These are phyloP conservation scores for Spisula solida DNA, from an alignment of 2,888 invertebrate species.

Conservation along the genomic window DNA sequence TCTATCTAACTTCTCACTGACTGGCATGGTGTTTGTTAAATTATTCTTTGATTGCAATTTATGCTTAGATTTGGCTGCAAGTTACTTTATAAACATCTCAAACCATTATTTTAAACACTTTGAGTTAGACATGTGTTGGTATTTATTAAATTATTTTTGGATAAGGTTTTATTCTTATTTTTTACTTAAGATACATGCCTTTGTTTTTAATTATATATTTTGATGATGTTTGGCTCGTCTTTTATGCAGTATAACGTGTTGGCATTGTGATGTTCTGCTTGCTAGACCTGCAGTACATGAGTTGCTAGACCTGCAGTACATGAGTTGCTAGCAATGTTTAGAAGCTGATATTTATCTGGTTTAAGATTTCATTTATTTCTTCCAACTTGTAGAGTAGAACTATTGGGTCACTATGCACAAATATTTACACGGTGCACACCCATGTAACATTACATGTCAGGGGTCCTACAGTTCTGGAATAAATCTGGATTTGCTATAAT, in stretches of 20 bases:
- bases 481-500: too few relatives aligned
- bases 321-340: background rate
- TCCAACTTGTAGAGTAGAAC: too few relatives aligned
- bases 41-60: background rate
- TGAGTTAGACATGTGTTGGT: too few relatives aligned
- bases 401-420: too few relatives aligned
- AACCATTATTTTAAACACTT: too few relatives aligned
- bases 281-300: background rate
- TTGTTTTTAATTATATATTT: background rate
- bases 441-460: too few relatives aligned
- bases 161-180: background rate
- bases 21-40: background rate
- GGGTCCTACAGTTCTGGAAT: too few relatives aligned
- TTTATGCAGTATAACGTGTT: background rate
- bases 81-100: background rate
- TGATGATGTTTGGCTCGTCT: background rate
- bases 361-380: too few relatives aligned
- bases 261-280: background rate
- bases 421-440: too few relatives aligned
- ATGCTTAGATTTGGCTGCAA: background rate
- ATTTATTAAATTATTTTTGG: too few relatives aligned
- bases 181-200: background rate
- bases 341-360: too few relatives aligned
- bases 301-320: background rate
- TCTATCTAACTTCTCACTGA: background rate